phyloP scores from a whole-genome alignment of 2,113 vertebrate species.

The Megalops atlanticus region DNA sequence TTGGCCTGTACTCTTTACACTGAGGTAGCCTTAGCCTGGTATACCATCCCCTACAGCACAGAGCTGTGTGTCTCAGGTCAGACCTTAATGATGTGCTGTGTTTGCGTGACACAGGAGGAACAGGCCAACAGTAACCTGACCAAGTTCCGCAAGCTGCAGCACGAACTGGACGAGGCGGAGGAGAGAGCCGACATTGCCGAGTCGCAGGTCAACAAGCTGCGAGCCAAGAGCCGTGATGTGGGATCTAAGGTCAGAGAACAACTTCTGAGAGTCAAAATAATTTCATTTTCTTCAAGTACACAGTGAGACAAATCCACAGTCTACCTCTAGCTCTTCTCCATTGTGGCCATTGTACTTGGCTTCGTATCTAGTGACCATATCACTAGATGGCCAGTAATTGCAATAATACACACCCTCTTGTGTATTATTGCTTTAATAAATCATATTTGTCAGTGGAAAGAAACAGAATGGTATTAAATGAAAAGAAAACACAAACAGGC shows the following conservation, averaged over 20 bases:
- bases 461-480: too few species aligned
- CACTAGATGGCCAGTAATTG: too few species aligned
- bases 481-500: too few species aligned
- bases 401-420: too few species aligned
- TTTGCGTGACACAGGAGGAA: conserved; percentile 59
- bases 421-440: too few species aligned
- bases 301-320: too few species aligned
- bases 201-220: conserved; percentile 71
- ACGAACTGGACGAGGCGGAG: conserved; percentile 68
- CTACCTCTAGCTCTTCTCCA: too few species aligned
- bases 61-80: not conserved
- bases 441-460: too few species aligned
- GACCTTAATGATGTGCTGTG: not conserved
- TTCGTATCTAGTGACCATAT: too few species aligned
- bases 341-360: too few species aligned
- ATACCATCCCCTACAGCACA: not conserved
- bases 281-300: too few species aligned
- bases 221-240: conserved; percentile 64
- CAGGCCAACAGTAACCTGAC: conserved; percentile 60
- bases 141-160: conserved; percentile 66
- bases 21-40: not conserved
- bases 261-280: not conserved
- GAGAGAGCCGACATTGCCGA: conserved; percentile 71
- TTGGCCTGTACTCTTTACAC: not conserved
- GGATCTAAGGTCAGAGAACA: conserved; percentile 53